Percentiles rank a stretch among this genome's conserved stretches.
phyloP scores from a whole-genome alignment of 2,797 vertebrate genomes.

The Huso huso region DNA sequence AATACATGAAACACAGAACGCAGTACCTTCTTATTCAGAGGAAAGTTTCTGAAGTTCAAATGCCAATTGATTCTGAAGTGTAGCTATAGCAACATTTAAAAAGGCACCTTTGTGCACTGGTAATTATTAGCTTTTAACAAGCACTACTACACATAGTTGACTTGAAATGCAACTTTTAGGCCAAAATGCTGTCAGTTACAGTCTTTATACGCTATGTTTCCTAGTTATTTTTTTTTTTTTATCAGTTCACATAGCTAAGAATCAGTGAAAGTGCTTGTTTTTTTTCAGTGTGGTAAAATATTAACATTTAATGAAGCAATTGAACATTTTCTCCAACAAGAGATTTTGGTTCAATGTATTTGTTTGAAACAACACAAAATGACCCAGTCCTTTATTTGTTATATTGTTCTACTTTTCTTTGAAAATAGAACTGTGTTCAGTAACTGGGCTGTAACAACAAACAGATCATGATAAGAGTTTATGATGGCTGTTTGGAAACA shows the following conservation, averaged over 20 bases:
- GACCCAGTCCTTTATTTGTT: too few relatives aligned
- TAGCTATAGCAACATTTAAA: neutral
- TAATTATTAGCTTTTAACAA: conserved; percentile 10
- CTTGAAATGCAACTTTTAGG: neutral
- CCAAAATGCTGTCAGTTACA: neutral
- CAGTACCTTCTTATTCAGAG: conserved; percentile 6
- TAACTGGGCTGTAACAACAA: too few relatives aligned
- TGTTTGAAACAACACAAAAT: too few relatives aligned
- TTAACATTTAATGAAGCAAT: too few relatives aligned
- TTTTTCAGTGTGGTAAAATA: too few relatives aligned
- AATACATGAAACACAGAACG: neutral
- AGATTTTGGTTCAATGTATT: too few relatives aligned
- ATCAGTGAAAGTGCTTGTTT: neutral
- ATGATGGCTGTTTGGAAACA: too few relatives aligned
- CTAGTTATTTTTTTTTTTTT: neutral
- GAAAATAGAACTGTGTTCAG: too few relatives aligned
- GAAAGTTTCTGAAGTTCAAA: conserved; percentile 4
- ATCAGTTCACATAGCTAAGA: neutral
- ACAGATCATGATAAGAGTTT: too few relatives aligned
- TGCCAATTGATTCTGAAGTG: neutral
- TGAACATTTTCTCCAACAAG: too few relatives aligned
- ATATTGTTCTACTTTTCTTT: too few relatives aligned
- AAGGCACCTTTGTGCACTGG: conserved; percentile 1
- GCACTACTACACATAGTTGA: neutral
- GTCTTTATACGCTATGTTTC: neutral